Evolutionary conservation across 2,113 vertebrate species (phyloP).

Genomic region (Pterocles orientalis): DNA sequence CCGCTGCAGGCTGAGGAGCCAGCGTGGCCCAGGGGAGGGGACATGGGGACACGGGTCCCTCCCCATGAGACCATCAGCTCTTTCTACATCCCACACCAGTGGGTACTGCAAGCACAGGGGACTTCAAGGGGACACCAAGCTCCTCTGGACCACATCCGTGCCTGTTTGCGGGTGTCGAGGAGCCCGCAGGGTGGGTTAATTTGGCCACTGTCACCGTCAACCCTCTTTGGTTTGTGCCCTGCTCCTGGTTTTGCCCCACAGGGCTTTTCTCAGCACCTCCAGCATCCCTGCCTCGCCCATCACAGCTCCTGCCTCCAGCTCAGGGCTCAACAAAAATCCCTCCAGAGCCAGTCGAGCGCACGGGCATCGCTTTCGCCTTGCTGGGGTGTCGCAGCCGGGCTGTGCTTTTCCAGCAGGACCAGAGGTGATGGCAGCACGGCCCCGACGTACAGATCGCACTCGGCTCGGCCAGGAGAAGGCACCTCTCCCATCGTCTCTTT

Average conservation of each 20-base stretch:
- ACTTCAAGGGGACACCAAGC: rapidly evolving
- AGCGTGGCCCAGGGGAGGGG: neutral
- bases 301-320: neutral
- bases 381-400: neutral
- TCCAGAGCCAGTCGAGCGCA: rapidly evolving
- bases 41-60: rapidly evolving
- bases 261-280: neutral
- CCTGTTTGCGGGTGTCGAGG: neutral
- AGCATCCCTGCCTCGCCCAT: neutral
- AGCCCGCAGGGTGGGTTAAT: neutral
- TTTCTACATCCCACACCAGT: rapidly evolving
- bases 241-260: neutral
- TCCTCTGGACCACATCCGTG: neutral
- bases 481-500: neutral
- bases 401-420: neutral
- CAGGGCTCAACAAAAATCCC: neutral
- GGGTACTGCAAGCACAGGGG: neutral
- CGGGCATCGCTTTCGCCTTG: neutral
- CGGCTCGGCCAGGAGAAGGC: neutral
- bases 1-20: neutral
- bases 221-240: neutral
- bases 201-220: neutral
- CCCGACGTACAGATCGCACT: rapidly evolving
- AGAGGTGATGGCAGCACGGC: neutral
- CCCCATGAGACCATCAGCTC: rapidly evolving